Conservation (phyloP, 2,797 vertebrate genomes). For the Cryptoprocta ferox region DNA sequence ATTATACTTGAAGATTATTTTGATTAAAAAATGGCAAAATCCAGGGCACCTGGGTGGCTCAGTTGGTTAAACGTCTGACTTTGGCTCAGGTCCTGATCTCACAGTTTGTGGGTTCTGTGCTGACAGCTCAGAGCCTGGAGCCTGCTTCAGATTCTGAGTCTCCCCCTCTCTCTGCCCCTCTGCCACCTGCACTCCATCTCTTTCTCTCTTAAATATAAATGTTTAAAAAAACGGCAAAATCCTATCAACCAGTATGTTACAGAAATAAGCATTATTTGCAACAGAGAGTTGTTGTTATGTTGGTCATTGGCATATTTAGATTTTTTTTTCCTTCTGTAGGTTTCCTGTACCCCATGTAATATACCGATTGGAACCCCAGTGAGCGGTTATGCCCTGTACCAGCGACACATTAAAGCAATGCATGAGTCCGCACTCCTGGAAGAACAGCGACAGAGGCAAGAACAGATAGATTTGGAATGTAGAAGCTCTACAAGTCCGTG, state of each 20-base stretch:
- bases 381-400: conserved; percentile 95
- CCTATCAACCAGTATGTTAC: background rate
- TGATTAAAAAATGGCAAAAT: conserved; percentile 1
- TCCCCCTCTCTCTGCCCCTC: too few relatives aligned
- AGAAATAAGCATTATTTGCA: conserved; percentile 17
- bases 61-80: too few relatives aligned
- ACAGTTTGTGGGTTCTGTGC: too few relatives aligned
- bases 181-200: too few relatives aligned
- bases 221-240: background rate
- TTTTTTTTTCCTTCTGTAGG: conserved; percentile 71
- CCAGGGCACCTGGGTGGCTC: too few relatives aligned
- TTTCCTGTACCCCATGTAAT: conserved; percentile 86
- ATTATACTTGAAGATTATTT: conserved; percentile 31
- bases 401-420: conserved; percentile 96
- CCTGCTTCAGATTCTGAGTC: too few relatives aligned
- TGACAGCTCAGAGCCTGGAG: too few relatives aligned
- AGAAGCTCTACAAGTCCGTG: conserved; percentile 87
- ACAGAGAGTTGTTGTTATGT: background rate
- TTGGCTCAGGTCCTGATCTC: too few relatives aligned
- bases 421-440: conserved; percentile 96
- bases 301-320: background rate
- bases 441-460: conserved; percentile 95
- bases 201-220: too few relatives aligned
- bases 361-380: conserved; percentile 88
- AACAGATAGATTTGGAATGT: conserved; percentile 93